phyloP scores from a whole-genome alignment of 2,888 invertebrate genomes.

The Tryphoninae sp. region DNA sequence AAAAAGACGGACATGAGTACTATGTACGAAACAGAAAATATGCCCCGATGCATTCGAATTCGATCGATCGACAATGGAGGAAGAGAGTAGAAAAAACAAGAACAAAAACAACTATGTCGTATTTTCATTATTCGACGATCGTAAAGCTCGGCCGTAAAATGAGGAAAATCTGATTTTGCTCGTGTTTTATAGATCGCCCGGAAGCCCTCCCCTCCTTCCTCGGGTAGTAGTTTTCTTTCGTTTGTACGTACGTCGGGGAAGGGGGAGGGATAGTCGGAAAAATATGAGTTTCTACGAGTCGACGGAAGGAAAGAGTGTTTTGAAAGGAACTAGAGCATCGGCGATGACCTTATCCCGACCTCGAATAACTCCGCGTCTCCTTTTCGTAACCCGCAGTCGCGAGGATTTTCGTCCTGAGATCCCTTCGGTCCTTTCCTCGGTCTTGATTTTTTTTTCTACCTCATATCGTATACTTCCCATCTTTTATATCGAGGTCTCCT shows the following conservation, averaged over 20 bases:
- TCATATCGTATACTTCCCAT: constrained; percentile 12
- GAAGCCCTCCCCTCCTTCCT: neutral
- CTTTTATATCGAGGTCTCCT: constrained; percentile 25
- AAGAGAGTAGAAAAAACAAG: neutral
- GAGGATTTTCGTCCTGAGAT: constrained; percentile 49
- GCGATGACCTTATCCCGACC: constrained; percentile 41
- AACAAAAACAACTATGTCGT: neutral
- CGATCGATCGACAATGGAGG: neutral
- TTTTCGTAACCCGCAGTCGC: constrained; percentile 20
- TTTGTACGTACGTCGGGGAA: neutral
- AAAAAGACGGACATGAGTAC: neutral
- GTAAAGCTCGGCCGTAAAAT: neutral
- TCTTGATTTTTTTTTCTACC: neutral
- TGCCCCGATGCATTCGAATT: neutral
- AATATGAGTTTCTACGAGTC: constrained; percentile 52
- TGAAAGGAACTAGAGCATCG: constrained; percentile 50
- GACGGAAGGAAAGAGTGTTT: constrained; percentile 43
- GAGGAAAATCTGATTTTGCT: neutral
- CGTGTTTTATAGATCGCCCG: constrained; percentile 1
- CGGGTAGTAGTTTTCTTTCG: neutral
- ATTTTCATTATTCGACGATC: neutral
- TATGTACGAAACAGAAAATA: neutral
- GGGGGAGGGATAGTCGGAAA: neutral
- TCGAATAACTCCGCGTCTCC: constrained; percentile 43
- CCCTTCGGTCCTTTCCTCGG: constrained; percentile 36